phyloP scores from a whole-genome alignment of 2,888 invertebrate species.

The Polia nebulosa region DNA sequence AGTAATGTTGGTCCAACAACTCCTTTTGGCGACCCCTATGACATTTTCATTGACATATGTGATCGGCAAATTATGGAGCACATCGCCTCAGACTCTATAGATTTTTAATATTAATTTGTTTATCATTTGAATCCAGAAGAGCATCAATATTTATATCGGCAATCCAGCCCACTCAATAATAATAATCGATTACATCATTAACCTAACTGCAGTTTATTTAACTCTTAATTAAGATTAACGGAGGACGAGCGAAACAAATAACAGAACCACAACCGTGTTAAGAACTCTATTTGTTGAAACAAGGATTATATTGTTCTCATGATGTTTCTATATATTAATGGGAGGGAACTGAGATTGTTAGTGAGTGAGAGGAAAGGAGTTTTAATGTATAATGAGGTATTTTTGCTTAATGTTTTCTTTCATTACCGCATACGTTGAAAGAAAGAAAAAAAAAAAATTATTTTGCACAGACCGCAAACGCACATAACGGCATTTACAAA shows the following conservation, averaged over 20 bases:
- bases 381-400: conserved; percentile 7
- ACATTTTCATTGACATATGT: no score
- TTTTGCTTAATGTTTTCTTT: background rate
- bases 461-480: no score
- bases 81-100: no score
- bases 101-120: background rate
- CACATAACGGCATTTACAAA: no score
- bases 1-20: no score
- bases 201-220: conserved; percentile 44
- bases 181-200: conserved; percentile 36
- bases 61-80: no score
- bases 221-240: conserved; percentile 51
- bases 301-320: conserved; percentile 40
- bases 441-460: no score
- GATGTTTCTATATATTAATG: conserved; percentile 27
- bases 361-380: conserved; percentile 23
- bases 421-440: no score
- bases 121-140: background rate
- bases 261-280: conserved; percentile 30
- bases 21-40: no score
- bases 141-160: background rate
- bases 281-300: conserved; percentile 36
- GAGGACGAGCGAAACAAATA: conserved; percentile 28
- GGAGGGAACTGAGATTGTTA: conserved; percentile 4
- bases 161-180: background rate